Evolutionary conservation across 2,113 vertebrate species (phyloP).

Genomic region (Scophthalmus maximus): DNA sequence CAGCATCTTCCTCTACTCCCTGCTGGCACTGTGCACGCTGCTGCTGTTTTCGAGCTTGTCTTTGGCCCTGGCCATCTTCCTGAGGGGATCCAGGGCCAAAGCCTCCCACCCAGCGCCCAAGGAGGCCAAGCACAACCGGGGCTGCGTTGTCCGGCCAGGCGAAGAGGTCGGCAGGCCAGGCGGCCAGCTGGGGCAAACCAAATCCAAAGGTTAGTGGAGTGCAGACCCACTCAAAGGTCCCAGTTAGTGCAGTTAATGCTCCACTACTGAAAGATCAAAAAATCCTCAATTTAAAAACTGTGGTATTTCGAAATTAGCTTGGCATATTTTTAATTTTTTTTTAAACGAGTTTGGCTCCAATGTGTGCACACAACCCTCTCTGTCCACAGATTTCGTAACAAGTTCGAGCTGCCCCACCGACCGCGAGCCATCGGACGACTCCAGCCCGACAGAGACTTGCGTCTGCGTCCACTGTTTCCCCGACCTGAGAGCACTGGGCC

Average conservation of each 20-base stretch:
- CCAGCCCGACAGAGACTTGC: slow-evolving; percentile 88
- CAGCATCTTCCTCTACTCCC: slow-evolving; percentile 68
- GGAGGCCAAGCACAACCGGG: not conserved
- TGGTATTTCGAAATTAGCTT: not conserved
- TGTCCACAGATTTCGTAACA: slow-evolving; percentile 73
- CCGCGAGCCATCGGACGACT: slow-evolving; percentile 33
- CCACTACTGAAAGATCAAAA: too few species aligned
- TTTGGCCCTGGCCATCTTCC: slow-evolving; percentile 78
- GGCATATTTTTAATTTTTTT: not conserved
- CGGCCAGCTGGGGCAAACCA: not conserved
- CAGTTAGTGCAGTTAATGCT: too few species aligned
- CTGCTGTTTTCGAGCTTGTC: slow-evolving; percentile 77
- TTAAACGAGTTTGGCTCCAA: too few species aligned
- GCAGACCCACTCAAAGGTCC: not conserved
- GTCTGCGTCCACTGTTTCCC: slow-evolving; percentile 88
- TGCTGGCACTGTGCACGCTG: slow-evolving; percentile 83
- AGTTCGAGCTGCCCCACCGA: not conserved
- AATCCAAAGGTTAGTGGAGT: slow-evolving; percentile 76
- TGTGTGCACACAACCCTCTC: too few species aligned
- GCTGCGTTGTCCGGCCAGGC: not conserved
- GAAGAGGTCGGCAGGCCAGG: slow-evolving; percentile 8
- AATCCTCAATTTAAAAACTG: not conserved
- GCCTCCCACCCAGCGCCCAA: slow-evolving; percentile 28
- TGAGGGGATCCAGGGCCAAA: slow-evolving; percentile 62
- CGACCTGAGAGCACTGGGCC: slow-evolving; percentile 65